phyloP scores from a whole-genome alignment of 2,113 vertebrate species.

The Candoia aspera region DNA sequence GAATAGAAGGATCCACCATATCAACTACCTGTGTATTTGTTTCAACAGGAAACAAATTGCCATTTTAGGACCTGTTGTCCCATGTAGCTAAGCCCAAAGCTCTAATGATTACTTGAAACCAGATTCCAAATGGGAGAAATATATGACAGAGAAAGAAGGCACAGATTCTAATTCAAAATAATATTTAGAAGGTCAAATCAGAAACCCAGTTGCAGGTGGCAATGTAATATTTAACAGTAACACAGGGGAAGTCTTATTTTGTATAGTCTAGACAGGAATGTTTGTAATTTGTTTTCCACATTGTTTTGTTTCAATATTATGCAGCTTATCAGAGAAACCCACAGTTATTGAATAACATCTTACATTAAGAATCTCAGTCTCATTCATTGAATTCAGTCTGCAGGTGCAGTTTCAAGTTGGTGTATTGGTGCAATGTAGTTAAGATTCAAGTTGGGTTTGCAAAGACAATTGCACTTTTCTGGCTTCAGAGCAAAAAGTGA shows the following conservation, averaged over 20 bases:
- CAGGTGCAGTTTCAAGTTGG: neutral
- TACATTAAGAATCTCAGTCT: neutral
- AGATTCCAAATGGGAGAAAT: neutral
- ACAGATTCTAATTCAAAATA: neutral
- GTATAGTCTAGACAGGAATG: neutral
- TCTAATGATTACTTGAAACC: neutral
- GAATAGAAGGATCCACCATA: neutral
- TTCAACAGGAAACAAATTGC: neutral
- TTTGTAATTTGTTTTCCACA: neutral
- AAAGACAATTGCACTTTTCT: neutral
- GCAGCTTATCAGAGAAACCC: neutral
- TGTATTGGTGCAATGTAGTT: neutral
- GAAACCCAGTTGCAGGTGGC: neutral
- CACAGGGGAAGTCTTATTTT: neutral
- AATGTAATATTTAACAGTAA: neutral
- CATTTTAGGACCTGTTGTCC: constrained; percentile 32
- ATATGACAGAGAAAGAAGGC: neutral
- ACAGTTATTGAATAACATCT: constrained; percentile 1
- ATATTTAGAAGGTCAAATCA: neutral
- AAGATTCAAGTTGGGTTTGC: neutral
- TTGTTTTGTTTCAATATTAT: neutral
- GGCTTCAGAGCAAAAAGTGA: neutral
- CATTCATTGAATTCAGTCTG: neutral
- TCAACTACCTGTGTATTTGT: neutral
- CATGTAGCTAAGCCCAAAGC: neutral